A percentile compares a stretch with the other conserved stretches of the same genome.
These are phyloP conservation scores for Ptychadena robeensis DNA, from an alignment of 2,797 vertebrate species.

Conservation along the genomic window DNA sequence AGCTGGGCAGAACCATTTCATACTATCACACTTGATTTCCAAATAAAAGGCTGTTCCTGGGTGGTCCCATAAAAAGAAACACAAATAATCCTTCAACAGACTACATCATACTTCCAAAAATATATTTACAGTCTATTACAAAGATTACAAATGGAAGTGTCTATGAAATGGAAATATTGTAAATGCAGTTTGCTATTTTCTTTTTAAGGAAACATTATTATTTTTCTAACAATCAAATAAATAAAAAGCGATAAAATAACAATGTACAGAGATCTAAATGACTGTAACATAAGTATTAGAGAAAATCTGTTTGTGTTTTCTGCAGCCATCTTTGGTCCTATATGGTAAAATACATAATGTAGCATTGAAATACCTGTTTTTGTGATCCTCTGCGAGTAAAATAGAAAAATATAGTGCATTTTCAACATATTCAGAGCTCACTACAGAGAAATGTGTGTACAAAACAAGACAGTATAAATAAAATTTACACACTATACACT, in stretches of 20 bases:
- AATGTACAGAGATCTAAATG: constrained; percentile 89
- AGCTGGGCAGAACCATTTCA: constrained; percentile 33
- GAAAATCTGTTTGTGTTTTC: constrained; percentile 80
- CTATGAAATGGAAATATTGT: constrained; percentile 89
- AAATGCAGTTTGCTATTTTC: constrained; percentile 87
- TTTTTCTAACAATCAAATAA: constrained; percentile 91
- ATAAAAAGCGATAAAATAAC: constrained; percentile 87
- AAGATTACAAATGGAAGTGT: constrained; percentile 99
- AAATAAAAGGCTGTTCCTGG: constrained; percentile 41
- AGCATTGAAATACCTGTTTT: constrained; percentile 93
- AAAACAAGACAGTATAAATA: constrained; percentile 98
- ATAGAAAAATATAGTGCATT: constrained; percentile 99
- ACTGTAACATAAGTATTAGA: constrained; percentile 66
- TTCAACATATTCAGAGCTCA: constrained; percentile 97
- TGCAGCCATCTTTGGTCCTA: constrained; percentile 99
- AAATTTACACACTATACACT: constrained; percentile 99
- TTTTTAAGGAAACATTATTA: constrained; percentile 78
- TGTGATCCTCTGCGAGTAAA: constrained; percentile 91
- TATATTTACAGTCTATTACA: constrained; percentile 99
- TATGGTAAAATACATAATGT: constrained; percentile 92
- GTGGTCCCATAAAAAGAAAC: constrained; percentile 48
- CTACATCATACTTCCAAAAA: constrained; percentile 99
- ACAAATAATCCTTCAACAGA: constrained; percentile 75
- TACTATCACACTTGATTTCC: constrained; percentile 45
- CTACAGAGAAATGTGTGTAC: constrained; percentile 93